Percentiles rank a stretch among this genome's conserved stretches.
Evolutionary conservation across 1,140 invertebrate species (phyloP).

Genomic region (Paraescarpia echinospica): DNA sequence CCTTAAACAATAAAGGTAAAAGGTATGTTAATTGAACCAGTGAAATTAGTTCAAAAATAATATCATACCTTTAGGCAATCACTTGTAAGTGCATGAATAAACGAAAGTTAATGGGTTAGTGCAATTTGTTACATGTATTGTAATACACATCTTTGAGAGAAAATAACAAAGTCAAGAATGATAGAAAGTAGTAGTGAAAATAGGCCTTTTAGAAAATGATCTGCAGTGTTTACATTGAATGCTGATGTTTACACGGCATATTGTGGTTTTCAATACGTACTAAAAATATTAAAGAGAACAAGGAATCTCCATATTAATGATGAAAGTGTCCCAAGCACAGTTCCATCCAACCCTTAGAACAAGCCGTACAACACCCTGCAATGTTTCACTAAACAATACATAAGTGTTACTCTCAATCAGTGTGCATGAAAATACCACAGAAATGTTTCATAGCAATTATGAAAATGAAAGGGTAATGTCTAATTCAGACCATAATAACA

Average conservation of each 20-base stretch:
- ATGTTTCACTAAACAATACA: not conserved
- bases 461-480: not conserved
- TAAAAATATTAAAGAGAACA: not conserved
- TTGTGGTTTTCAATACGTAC: not conserved
- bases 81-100: not conserved
- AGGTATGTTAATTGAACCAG: not conserved
- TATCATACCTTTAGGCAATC: not conserved
- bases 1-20: not conserved
- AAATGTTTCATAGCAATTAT: not conserved
- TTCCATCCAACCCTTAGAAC: not conserved
- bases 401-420: not conserved
- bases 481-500: not conserved
- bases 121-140: not conserved
- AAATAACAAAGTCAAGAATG: not conserved
- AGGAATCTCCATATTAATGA: not conserved
- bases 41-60: not conserved
- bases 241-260: not conserved
- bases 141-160: not conserved
- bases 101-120: not conserved
- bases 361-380: not conserved
- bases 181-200: not conserved
- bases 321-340: not conserved
- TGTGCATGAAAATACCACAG: not conserved
- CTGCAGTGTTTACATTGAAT: not conserved
- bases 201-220: not conserved